These are phyloP conservation scores for Solen grandis DNA, from an alignment of 1,140 invertebrate species.

Conservation along the genomic window DNA sequence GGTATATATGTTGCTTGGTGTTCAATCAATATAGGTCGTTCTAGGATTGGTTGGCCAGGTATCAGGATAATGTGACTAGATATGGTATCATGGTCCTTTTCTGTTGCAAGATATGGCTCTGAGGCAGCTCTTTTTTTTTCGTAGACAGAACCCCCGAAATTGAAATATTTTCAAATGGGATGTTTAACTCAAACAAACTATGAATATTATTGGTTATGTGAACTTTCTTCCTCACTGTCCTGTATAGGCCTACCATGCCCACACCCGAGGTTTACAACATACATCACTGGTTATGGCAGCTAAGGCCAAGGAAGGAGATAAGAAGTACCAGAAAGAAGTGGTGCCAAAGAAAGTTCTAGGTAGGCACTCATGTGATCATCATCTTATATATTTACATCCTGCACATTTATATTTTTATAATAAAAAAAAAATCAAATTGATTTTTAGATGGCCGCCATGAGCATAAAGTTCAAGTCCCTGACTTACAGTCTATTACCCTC, in stretches of 20 bases:
- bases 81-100: not conserved
- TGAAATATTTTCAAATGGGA: slow-evolving; percentile 13
- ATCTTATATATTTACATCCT: too few relatives aligned
- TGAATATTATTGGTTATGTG: not conserved
- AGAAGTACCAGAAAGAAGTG: slow-evolving; percentile 19
- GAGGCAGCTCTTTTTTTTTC: not conserved
- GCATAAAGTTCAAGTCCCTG: too few relatives aligned
- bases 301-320: slow-evolving; percentile 35
- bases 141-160: not conserved
- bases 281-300: slow-evolving; percentile 43
- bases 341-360: slow-evolving; percentile 7
- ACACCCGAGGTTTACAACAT: slow-evolving; percentile 31
- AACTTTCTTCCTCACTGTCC: not conserved
- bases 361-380: too few relatives aligned
- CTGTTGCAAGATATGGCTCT: not conserved
- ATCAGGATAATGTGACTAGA: too few relatives aligned
- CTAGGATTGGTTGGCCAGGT: too few relatives aligned
- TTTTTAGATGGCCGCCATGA: too few relatives aligned
- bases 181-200: not conserved
- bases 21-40: not conserved
- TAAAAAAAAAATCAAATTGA: too few relatives aligned
- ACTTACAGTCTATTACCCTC: too few relatives aligned
- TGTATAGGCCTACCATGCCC: slow-evolving; percentile 19
- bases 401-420: too few relatives aligned
- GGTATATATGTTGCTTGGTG: too few relatives aligned